phyloP scores from a whole-genome alignment of 2,888 invertebrate genomes.

The Sesamia inferens region DNA sequence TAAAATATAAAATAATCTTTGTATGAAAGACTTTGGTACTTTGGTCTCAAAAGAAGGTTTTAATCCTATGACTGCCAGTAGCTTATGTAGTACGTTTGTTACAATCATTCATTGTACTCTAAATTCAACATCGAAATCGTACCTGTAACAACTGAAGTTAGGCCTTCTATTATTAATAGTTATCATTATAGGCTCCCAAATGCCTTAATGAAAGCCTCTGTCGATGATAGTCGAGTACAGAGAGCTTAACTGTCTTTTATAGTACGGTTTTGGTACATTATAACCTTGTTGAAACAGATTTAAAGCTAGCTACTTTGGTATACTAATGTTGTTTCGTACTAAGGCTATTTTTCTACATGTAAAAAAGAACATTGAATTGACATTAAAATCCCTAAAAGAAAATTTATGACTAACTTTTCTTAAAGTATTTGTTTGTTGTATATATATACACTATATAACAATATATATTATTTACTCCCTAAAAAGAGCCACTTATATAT shows the following conservation, averaged over 20 bases:
- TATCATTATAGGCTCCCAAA: constrained; percentile 58
- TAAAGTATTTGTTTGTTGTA: neutral
- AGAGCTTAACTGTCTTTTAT: constrained; percentile 50
- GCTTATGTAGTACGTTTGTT: too few relatives aligned
- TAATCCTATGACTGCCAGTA: neutral
- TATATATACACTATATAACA: too few relatives aligned
- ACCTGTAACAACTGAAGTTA: constrained; percentile 41
- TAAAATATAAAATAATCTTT: too few relatives aligned
- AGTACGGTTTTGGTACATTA: constrained; percentile 40
- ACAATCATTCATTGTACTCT: neutral
- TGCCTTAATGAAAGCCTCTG: constrained; percentile 56
- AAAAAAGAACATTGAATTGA: constrained; percentile 3
- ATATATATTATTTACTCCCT: neutral
- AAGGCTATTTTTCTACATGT: neutral
- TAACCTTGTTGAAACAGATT: constrained; percentile 41
- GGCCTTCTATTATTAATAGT: constrained; percentile 53
- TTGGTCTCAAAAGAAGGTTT: neutral
- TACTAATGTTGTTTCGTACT: neutral
- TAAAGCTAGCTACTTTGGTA: constrained; percentile 11
- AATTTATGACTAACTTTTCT: neutral
- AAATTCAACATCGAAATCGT: constrained; percentile 37
- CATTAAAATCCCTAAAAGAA: neutral
- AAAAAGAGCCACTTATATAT: neutral
- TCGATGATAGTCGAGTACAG: constrained; percentile 54
- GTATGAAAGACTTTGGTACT: neutral